These are phyloP conservation scores for Rhopilema esculentum DNA, from an alignment of 30 jellyfish, hydroid and myxozoan genomes.

Conservation along the genomic window DNA sequence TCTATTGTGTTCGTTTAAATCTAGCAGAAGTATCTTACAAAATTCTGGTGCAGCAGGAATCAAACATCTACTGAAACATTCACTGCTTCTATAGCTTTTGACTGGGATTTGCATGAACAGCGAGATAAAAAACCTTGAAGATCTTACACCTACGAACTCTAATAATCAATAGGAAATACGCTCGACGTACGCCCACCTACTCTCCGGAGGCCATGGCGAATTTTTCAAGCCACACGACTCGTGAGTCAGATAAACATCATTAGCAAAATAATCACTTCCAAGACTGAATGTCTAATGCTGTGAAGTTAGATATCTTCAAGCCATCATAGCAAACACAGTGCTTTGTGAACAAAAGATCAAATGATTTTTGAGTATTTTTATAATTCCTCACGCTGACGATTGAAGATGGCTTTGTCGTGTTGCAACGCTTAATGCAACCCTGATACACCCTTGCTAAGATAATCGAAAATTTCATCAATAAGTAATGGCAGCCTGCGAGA, in stretches of 20 bases:
- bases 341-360: neutral
- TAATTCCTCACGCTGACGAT: neutral
- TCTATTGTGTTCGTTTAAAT: neutral
- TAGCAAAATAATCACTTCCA: neutral
- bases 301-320: neutral
- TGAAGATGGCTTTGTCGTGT: neutral
- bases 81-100: neutral
- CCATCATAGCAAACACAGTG: neutral
- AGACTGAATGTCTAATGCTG: neutral
- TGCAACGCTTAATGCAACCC: neutral
- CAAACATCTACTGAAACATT: no score
- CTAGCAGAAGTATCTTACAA: neutral
- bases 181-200: neutral
- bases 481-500: neutral
- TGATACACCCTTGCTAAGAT: neutral
- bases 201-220: neutral
- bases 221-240: neutral
- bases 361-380: neutral
- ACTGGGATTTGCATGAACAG: neutral
- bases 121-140: neutral
- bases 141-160: no score
- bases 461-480: neutral
- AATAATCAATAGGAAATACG: neutral
- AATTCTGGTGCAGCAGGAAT: neutral
- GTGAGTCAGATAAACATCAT: neutral